Conservation (phyloP, 2,113 vertebrate genomes). For the Larimichthys crocea region DNA sequence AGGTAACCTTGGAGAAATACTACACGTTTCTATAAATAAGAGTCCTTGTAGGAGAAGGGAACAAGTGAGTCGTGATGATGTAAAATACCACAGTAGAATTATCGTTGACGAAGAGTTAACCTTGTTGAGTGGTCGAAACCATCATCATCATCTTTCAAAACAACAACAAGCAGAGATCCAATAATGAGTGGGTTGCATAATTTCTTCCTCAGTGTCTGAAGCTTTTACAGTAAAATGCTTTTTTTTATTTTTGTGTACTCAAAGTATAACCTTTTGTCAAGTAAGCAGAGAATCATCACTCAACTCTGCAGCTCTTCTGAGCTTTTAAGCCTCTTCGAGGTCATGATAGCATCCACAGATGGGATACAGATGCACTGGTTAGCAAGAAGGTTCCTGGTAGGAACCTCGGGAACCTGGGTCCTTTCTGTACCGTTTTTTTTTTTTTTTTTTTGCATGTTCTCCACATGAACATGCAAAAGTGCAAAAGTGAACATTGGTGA, state of each 20-base stretch:
- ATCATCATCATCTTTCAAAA: not conserved
- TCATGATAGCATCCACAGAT: no score
- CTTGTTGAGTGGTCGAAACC: not conserved
- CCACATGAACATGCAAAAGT: no score
- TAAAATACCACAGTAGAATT: not conserved
- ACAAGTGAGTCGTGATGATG: not conserved
- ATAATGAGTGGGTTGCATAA: not conserved
- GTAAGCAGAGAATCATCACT: not conserved
- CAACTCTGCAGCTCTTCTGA: not conserved
- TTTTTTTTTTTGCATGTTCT: no score
- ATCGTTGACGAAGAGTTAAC: not conserved
- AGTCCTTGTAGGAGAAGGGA: not conserved
- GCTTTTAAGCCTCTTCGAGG: not conserved
- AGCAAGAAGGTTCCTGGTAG: no score
- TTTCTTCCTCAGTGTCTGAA: not conserved
- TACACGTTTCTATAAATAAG: not conserved
- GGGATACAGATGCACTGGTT: not conserved
- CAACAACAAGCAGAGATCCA: not conserved
- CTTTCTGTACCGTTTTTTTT: no score
- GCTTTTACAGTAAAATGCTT: not conserved
- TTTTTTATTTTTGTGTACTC: not conserved
- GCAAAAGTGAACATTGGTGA: no score
- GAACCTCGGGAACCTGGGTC: no score
- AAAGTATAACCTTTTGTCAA: not conserved
- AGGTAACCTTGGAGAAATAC: slow-evolving; percentile 3